Evolutionary conservation across 2,113 vertebrate species (phyloP).

Genomic region (Heptranchias perlo): DNA sequence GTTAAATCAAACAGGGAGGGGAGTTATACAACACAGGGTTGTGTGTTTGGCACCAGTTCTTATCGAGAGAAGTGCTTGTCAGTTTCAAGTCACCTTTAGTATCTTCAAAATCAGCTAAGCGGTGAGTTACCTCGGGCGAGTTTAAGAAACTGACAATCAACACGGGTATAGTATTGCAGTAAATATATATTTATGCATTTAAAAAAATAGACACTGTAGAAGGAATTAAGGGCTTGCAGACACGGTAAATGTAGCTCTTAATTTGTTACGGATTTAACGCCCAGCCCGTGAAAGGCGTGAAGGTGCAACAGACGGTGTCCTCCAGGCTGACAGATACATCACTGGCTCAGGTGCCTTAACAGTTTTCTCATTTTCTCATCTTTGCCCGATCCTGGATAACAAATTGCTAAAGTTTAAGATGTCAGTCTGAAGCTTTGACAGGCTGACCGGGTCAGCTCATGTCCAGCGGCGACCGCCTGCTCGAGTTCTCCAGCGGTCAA

Average conservation of each 20-base stretch:
- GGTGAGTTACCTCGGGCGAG: neutral
- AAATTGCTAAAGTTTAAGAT: slow-evolving; percentile 66
- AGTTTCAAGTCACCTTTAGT: neutral
- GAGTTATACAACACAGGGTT: neutral
- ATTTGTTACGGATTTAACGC: neutral
- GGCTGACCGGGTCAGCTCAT: slow-evolving; percentile 60
- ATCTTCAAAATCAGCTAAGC: neutral
- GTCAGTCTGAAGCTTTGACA: slow-evolving; percentile 44
- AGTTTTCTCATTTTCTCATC: too few relatives aligned
- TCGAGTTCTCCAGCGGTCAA: neutral
- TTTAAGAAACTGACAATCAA: neutral
- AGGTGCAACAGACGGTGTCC: neutral
- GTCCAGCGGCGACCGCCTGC: slow-evolving; percentile 61
- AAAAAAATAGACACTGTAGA: neutral
- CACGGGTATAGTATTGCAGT: neutral
- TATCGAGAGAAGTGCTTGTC: neutral
- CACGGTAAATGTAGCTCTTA: neutral
- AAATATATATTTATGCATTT: neutral
- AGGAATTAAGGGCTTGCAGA: neutral
- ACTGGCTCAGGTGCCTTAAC: neutral
- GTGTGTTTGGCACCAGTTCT: neutral
- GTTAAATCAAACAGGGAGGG: neutral
- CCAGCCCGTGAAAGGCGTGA: neutral
- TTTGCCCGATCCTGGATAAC: slow-evolving; percentile 53
- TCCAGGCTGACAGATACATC: neutral